Base-by-base conservation (phyloP, 2,888 invertebrate genomes). In the Patella caerulea region DNA sequence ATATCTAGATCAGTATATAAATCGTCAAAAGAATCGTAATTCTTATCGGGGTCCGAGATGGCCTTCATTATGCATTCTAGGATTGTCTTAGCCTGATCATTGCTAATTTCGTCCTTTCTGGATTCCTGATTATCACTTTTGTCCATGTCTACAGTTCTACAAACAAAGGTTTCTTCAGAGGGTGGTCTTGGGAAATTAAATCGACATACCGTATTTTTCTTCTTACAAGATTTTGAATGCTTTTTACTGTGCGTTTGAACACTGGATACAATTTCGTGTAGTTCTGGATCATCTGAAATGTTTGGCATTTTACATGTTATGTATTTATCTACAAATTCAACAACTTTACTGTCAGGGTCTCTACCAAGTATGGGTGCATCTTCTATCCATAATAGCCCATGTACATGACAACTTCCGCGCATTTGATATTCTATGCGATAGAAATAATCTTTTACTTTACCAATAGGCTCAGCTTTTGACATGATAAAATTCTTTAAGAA, bases 331-430 rank as follows among this genome's bases (percentile, higher is more conserved):
- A 81, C 69, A 55, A 79, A 83, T 71, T 72, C 55, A 19, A 82
- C 53, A 72, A 81, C 81, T 17, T 74, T 56, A 73, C 73, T 78
- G 76, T 80, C 79, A 29, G 65, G 15, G 52, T 79, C 79, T 2
- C 53, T 73, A 55, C 81, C 83, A 72, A 83, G 59, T 55, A 59
- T 78, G 29, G 82, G 82, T 2, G 84, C 82, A 79, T 81, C 74
- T 71, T 82, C 76, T 7, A 83, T 79, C 83, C 85, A 84, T 29
- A 77, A 76, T 53, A 85, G 55, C 77, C 79, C 77, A 59, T 86
- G 85, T 5, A 83, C 79, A 75, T 85, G 84, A 15, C 83, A 83
- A 12, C 82, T 82, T 4, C 86, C 86, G 4, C 85, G 75, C 17
- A 81, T 79, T 71, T 86, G 84, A 73, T 82, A 83, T 59, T 84